Base-by-base conservation (phyloP, 1,140 invertebrate species). In the Bombus huntii region DNA sequence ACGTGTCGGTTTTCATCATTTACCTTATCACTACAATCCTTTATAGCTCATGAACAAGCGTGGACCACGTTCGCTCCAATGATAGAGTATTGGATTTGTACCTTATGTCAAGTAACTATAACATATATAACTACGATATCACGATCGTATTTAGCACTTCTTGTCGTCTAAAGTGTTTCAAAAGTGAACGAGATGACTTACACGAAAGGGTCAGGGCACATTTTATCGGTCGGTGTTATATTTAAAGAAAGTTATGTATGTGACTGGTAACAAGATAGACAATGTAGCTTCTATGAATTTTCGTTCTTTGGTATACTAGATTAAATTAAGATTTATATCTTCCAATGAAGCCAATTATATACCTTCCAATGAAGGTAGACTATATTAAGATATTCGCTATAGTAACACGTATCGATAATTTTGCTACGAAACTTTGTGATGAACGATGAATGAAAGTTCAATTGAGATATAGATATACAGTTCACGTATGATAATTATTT, bases 1-100 rank as follows among this genome's bases (percentile, higher is more conserved):
- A 90, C 89, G 83, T 90, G 81, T 87, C 86, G 86, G 86, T 90
- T 90, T 90, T 90, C 89, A 90, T 90, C 88, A 90, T 90, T 90
- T 90, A 90, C 88, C 88, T 90, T 89, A 90, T 90, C 89, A 81
- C 85, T 87, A 85, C 85, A 85, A 85, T 90, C 88, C 89, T 87
- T 90, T 90, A 90, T 90, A 76, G 88, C 82, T 80, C 79, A 71
- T 82, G 89, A 87, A 90, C 89, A 90, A 90, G 82, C 89, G 75
- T 79, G 47, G 86, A 66, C 78, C 81, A 47, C 72, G 81, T 34
- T 77, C 57, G 79, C 31, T 25, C 34, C 37, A 6, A 76, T 90
- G 89, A 90, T 90, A 75, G 79, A 90, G 89, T 85, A 90, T 90
- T 86, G 88, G 89, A 90, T 90, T 90, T 90, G 86, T 85, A 80